These are phyloP conservation scores for Eulemur macaco DNA, from an alignment of 2,113 vertebrate species.

Conservation along the genomic window DNA sequence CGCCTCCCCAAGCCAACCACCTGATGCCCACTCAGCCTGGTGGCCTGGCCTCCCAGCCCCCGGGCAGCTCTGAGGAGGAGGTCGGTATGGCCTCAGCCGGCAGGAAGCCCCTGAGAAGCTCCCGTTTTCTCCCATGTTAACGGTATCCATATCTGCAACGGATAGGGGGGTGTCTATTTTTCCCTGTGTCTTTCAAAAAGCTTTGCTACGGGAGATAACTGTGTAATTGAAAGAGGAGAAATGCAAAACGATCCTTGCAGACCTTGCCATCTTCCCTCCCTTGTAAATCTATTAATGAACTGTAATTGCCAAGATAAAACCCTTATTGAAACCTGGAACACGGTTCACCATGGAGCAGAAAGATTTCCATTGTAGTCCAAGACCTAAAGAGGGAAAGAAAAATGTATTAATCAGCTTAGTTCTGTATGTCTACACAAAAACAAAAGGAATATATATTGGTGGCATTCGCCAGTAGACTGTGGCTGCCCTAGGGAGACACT, in stretches of 20 bases:
- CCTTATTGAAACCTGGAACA: conserved; percentile 63
- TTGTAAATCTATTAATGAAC: conserved; percentile 75
- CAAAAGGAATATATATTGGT: conserved; percentile 52
- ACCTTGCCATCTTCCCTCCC: conserved; percentile 42
- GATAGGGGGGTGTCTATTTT: background rate
- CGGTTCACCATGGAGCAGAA: conserved; percentile 54
- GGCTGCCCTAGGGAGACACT: conserved; percentile 18
- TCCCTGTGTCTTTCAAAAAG: conserved; percentile 13
- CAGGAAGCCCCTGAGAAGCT: background rate
- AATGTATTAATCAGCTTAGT: conserved; percentile 73
- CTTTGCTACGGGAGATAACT: conserved; percentile 63
- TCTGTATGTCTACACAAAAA: conserved; percentile 67
- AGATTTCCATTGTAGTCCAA: conserved; percentile 62
- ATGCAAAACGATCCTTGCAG: conserved; percentile 57
- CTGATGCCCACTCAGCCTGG: fast-evolving
- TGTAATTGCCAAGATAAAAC: conserved; percentile 76
- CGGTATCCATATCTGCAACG: background rate
- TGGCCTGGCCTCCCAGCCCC: background rate
- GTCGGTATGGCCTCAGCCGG: background rate
- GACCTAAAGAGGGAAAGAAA: conserved; percentile 53
- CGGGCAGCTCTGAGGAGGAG: background rate
- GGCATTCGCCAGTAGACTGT: background rate
- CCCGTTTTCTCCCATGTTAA: background rate
- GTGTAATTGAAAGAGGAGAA: conserved; percentile 69
- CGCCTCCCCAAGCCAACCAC: background rate